Percentiles rank a stretch among this genome's conserved stretches.
phyloP scores from a whole-genome alignment of 2,113 vertebrate species.

The Calyptomena viridis region DNA sequence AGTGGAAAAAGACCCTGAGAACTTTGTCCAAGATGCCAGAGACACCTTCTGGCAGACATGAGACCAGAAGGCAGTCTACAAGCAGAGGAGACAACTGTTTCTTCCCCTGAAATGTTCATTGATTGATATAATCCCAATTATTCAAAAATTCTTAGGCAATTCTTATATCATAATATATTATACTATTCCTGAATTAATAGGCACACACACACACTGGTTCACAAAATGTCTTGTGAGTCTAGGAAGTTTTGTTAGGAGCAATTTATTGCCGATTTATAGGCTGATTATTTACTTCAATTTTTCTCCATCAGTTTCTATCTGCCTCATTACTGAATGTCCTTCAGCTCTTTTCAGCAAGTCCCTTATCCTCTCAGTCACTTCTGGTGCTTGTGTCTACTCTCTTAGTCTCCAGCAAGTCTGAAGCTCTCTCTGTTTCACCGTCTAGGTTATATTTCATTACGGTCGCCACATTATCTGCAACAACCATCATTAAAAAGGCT shows the following conservation, averaged over 20 bases:
- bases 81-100: not conserved
- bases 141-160: not conserved
- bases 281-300: not conserved
- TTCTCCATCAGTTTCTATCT: not conserved
- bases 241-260: not conserved
- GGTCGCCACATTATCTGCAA: not conserved
- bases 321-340: not conserved
- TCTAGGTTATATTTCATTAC: not conserved
- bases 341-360: not conserved
- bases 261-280: not conserved
- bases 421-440: slow-evolving; percentile 28
- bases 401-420: slow-evolving; percentile 30
- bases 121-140: not conserved
- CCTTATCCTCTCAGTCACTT: not conserved
- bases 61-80: not conserved
- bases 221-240: not conserved
- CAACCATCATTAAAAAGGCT: slow-evolving; percentile 1
- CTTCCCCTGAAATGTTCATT: not conserved
- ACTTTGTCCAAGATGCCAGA: not conserved
- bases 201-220: not conserved
- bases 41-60: not conserved
- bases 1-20: not conserved
- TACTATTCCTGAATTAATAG: not conserved
- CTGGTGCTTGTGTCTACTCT: not conserved
- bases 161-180: not conserved